These are phyloP conservation scores for Andrena haemorrhoa DNA, from an alignment of 2,888 invertebrate species.

Conservation along the genomic window DNA sequence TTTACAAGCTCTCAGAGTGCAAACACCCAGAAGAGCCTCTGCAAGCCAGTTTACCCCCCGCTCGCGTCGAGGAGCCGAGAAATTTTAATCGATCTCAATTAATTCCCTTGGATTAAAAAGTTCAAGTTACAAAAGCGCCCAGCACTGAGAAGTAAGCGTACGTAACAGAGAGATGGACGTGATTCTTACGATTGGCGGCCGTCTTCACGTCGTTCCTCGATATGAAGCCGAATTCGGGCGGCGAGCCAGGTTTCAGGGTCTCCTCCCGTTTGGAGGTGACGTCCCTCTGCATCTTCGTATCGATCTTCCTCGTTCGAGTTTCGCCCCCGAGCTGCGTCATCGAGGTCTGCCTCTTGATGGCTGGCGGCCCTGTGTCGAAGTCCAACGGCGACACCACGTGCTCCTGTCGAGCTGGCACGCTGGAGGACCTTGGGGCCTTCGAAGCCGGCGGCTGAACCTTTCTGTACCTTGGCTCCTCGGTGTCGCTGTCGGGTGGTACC, in stretches of 20 bases:
- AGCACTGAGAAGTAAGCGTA: conserved; percentile 37
- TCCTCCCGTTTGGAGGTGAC: conserved; percentile 55
- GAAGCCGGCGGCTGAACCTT: conserved; percentile 87
- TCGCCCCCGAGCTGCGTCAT: conserved; percentile 70
- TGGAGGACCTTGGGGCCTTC: conserved; percentile 82
- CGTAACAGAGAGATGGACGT: conserved; percentile 50
- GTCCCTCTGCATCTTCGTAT: conserved; percentile 37
- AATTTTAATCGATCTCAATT: neutral
- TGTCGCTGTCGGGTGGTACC: conserved; percentile 88
- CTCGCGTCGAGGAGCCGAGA: neutral
- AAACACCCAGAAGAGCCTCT: neutral
- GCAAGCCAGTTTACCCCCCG: neutral
- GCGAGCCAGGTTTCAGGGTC: conserved; percentile 86
- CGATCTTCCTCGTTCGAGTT: conserved; percentile 70
- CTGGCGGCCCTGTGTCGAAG: conserved; percentile 87
- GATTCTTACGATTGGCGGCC: conserved; percentile 82
- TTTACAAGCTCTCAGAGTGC: neutral
- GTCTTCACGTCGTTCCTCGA: conserved; percentile 81
- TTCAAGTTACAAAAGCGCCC: conserved; percentile 24
- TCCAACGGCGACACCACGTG: conserved; percentile 88
- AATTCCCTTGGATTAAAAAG: neutral
- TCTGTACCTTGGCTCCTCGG: conserved; percentile 87
- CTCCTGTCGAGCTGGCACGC: conserved; percentile 76
- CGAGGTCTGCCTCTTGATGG: conserved; percentile 81
- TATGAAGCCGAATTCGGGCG: conserved; percentile 87